Conservation (phyloP, 2,113 vertebrate genomes). For the Menura novaehollandiae region DNA sequence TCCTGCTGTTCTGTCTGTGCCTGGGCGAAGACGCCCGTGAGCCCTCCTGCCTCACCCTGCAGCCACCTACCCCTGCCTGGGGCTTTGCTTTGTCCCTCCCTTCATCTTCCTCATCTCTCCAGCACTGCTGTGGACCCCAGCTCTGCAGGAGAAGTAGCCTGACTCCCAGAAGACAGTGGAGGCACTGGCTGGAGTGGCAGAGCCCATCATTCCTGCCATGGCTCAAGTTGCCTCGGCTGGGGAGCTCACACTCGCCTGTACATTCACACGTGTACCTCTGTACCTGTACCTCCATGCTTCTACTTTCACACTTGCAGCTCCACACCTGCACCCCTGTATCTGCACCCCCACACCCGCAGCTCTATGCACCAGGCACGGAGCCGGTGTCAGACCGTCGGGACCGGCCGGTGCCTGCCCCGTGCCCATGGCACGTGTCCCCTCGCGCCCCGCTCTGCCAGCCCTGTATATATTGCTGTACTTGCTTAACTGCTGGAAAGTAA, state of each 20-base stretch:
- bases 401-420: neutral
- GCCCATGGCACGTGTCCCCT: neutral
- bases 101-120: neutral
- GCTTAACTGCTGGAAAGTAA: constrained; percentile 67
- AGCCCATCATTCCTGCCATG: neutral
- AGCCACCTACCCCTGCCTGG: neutral
- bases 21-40: neutral
- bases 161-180: neutral
- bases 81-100: neutral
- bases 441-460: constrained; percentile 36
- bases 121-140: neutral
- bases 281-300: neutral
- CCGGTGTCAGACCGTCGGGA: accelerated
- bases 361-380: neutral
- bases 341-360: neutral
- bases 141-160: neutral
- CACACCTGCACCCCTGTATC: neutral
- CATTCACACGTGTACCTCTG: neutral
- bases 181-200: neutral
- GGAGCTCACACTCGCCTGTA: neutral
- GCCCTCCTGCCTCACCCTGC: neutral
- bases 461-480: constrained; percentile 65
- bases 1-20: neutral
- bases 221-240: accelerated
- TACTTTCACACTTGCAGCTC: neutral